Evolutionary conservation across 2,113 vertebrate species (phyloP).

Genomic region (Clarias magur): DNA sequence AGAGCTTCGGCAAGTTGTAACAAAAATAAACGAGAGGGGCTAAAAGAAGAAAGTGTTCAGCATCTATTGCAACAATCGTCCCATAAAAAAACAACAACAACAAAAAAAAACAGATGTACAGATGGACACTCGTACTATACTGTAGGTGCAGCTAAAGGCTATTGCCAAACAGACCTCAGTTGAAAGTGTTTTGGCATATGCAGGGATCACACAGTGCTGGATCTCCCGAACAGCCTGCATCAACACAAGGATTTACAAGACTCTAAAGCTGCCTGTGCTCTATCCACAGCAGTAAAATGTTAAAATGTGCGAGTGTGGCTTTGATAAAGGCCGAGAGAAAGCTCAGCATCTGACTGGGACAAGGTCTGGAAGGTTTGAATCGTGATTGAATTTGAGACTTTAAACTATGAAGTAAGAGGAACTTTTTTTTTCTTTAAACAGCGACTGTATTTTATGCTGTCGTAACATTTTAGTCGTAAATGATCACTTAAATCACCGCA

Average conservation of each 20-base stretch:
- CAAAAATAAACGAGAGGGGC: too few relatives aligned
- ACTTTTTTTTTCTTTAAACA: not conserved
- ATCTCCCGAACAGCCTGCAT: conserved; percentile 10
- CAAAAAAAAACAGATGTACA: not conserved
- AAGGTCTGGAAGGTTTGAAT: conserved; percentile 47
- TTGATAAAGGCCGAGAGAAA: conserved; percentile 29
- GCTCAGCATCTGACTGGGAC: conserved; percentile 27
- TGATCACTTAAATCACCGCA: conserved; percentile 27
- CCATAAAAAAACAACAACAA: not conserved
- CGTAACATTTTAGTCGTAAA: conserved; percentile 27
- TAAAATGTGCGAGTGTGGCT: conserved; percentile 12
- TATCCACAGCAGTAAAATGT: conserved; percentile 35
- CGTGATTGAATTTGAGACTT: not conserved
- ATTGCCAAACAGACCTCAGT: not conserved
- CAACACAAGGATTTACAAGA: conserved; percentile 37
- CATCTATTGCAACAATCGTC: not conserved
- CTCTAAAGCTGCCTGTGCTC: conserved; percentile 41
- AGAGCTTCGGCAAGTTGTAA: not conserved
- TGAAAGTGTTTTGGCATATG: conserved; percentile 20
- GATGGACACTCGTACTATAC: not conserved
- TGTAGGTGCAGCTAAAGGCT: not conserved
- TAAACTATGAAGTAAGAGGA: conserved; percentile 4
- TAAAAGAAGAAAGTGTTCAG: not conserved
- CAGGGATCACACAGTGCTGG: not conserved
- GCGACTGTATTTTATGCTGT: conserved; percentile 21